Evolutionary conservation across 2,888 invertebrate species (phyloP), one percentile per base, ranked within the genome.

Genomic region (Leptinotarsa rubiginosa): DNA sequence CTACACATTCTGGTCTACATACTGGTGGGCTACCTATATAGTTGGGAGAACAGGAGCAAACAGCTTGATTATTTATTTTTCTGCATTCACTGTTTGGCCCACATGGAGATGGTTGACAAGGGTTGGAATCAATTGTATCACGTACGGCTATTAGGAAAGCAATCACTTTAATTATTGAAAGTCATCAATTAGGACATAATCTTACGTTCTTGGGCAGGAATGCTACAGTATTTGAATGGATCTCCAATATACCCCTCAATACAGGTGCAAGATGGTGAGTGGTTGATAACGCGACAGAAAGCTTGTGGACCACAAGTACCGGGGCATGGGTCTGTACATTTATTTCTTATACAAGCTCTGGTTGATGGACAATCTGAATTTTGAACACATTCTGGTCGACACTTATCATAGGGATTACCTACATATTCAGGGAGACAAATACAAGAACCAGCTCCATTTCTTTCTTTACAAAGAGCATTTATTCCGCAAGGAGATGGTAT

Each of bases 51-150:
- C 95, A 95, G 68, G 93, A 92, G 84, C 95, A 95, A 22, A 93
- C 91, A 0, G 92, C 92, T 88, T 93, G 93, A 41, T 90, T 91
- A 82, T 93, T 93, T 31, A 91, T 86, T 84, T 92, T 92, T 82
- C 92, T 91, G 83, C 96, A 96, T 79, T 92, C 89, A 77, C 95
- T 94, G 84, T 95, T 95, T 4, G 94, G 92, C 49, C 96, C 96
- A 86, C 93, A 93, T 3, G 93, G 93, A 47, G 91, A 91, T 65
- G 92, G 91, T 84, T 91, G 90, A 82, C 93, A 93, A 22, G 91
- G 91, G 86, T 93, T 91, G 59, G 84, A 79, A 64, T 88, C 86
- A 70, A 70, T 70, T 54, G 74, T 62, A 70, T 77, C 72, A 66
- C 75, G 75, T 15, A 74, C 47, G 20, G 79, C 78, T 80, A 73